These are phyloP conservation scores for Carduelis carduelis DNA, from an alignment of 2,797 vertebrate species.

Conservation along the genomic window DNA sequence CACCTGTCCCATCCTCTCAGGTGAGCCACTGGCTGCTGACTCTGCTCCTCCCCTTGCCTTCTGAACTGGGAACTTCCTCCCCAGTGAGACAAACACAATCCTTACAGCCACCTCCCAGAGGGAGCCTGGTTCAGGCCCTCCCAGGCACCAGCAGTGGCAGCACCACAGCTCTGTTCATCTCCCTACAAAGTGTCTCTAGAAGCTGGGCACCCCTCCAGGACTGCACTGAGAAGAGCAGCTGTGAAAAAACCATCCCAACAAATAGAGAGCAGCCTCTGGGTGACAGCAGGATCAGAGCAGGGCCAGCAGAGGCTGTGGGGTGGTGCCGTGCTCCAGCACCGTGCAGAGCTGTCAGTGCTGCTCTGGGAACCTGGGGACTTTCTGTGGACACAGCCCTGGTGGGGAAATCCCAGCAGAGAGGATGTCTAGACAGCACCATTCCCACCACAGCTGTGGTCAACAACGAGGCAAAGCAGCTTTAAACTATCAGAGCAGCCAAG, in stretches of 20 bases:
- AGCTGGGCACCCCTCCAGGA: not conserved
- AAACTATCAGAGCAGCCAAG: not conserved
- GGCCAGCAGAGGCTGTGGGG: not conserved
- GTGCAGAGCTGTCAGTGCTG: fast-evolving
- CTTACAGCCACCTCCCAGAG: fast-evolving
- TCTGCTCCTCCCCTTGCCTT: not conserved
- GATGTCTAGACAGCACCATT: not conserved
- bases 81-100: not conserved
- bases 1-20: not conserved
- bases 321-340: not conserved
- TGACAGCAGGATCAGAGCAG: not conserved
- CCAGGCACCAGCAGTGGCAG: not conserved
- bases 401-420: not conserved
- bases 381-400: fast-evolving
- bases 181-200: not conserved
- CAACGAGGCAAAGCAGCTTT: not conserved
- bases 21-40: not conserved
- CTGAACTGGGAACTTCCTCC: not conserved
- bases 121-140: not conserved
- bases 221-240: not conserved
- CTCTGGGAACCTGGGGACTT: not conserved
- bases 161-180: fast-evolving
- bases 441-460: not conserved
- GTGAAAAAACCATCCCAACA: not conserved
- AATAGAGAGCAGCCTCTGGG: not conserved